Conservation (phyloP, 2,888 invertebrate genomes). For the Pocota personata region DNA sequence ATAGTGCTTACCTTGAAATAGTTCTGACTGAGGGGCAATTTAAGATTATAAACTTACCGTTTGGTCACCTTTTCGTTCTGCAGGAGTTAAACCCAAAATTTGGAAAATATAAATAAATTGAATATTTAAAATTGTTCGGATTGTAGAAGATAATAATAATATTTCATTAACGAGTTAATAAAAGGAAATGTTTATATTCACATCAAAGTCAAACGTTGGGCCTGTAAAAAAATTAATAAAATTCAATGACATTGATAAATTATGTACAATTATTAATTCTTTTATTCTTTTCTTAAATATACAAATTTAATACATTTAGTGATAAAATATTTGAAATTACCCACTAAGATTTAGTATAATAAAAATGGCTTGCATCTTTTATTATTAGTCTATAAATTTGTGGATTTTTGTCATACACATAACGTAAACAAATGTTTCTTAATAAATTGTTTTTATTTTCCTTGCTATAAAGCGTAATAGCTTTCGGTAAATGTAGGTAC, state of each 20-base stretch:
- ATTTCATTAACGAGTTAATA: too few species aligned
- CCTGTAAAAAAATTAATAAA: too few species aligned
- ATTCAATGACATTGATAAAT: neutral
- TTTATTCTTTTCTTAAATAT: conserved; percentile 8
- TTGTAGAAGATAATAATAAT: too few species aligned
- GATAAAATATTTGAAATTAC: conserved; percentile 16
- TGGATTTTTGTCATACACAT: neutral
- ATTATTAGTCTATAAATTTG: conserved; percentile 5
- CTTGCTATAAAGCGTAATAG: conserved; percentile 28
- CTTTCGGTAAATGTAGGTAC: conserved; percentile 14
- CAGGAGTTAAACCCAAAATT: too few species aligned
- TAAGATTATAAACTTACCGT: too few species aligned
- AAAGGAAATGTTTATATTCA: too few species aligned
- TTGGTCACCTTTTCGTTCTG: too few species aligned
- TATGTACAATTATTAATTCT: conserved; percentile 5
- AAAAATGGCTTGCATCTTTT: conserved; percentile 3
- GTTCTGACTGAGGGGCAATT: too few species aligned
- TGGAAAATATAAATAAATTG: too few species aligned
- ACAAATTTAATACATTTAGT: conserved; percentile 14
- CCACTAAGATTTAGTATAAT: conserved; percentile 5
- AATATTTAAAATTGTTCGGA: too few species aligned
- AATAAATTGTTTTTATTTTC: neutral
- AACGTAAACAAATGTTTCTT: neutral
- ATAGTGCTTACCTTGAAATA: too few species aligned
- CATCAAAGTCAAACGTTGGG: too few species aligned